These are phyloP conservation scores for Platycheirus rosarum DNA, from an alignment of 2,888 invertebrate species.

Conservation along the genomic window DNA sequence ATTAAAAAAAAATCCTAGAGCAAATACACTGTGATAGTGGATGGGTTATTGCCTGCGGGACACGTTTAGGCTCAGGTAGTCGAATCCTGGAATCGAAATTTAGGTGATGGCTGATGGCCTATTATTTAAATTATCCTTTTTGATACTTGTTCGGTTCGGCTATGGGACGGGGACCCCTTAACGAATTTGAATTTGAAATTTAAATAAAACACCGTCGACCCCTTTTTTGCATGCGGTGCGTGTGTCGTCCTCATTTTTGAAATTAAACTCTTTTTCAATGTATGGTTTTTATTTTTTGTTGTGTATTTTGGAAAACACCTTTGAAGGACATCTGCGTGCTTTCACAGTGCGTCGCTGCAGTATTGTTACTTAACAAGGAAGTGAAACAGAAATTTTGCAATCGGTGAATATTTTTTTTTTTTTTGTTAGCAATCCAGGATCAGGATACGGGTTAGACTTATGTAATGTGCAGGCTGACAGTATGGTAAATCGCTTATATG, in stretches of 20 bases:
- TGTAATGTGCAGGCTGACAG: constrained; percentile 41
- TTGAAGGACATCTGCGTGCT: constrained; percentile 81
- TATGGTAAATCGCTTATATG: constrained; percentile 48
- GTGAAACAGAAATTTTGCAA: constrained; percentile 74
- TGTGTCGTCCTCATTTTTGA: constrained; percentile 73
- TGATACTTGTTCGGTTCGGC: constrained; percentile 33
- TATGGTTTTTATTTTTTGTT: constrained; percentile 19
- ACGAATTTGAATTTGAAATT: constrained; percentile 71
- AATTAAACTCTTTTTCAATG: constrained; percentile 73
- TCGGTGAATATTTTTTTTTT: constrained; percentile 45
- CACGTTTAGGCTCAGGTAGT: constrained; percentile 56
- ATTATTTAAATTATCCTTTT: constrained; percentile 74
- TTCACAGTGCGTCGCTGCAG: constrained; percentile 70
- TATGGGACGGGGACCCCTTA: constrained; percentile 62
- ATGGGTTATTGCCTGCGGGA: constrained; percentile 56
- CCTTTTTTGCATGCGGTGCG: constrained; percentile 76
- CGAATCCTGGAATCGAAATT: constrained; percentile 24
- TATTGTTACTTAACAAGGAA: constrained; percentile 65
- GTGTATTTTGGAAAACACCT: constrained; percentile 75
- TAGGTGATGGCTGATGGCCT: constrained; percentile 68
- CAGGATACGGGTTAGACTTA: constrained; percentile 66
- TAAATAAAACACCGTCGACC: constrained; percentile 72
- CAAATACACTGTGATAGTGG: constrained; percentile 36
- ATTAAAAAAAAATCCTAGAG: constrained; percentile 28
- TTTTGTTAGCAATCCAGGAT: constrained; percentile 7